Base-by-base conservation (phyloP, 2,113 vertebrate genomes). In the Carettochelys insculpta region DNA sequence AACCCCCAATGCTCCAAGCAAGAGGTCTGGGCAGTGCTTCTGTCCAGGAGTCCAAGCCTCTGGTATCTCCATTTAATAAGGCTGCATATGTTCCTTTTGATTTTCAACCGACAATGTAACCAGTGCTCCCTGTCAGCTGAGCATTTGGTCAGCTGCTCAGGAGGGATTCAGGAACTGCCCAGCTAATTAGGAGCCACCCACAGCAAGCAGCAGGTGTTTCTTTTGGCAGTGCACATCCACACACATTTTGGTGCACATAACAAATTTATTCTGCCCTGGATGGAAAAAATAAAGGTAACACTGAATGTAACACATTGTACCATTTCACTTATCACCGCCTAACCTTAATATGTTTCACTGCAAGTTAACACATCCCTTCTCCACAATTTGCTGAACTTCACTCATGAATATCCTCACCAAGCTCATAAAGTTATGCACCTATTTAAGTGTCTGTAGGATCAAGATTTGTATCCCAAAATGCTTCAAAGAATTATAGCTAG, bases 371-470 rank as follows among this genome's bases (percentile, higher is more conserved):
- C 13, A 61, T 61, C 29, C 31, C 14, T 61, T 31, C 58, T 61
- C 58, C 58, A 34, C 58, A 61, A 17, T 13, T 12, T 34, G 31
- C 58, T 34, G 14, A 61, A 61, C 29, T 61, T 41, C 22, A 73
- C 27, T 48, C 1, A 0, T 4, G 56, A 90, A 68, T 73, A 50
- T 73, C 77, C 0, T 3, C 22, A 82, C 45, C n/a, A 61, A 89
- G 53, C 51, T 79, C 50, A 47, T 75, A 88, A 88, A 85, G 0
- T 3, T 83, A 24, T 22, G 83, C 78, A 47, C 43, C 54, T 58
- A 53, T 91, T 77, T 88, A 91, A 90, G 88, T 58, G 79, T 50
- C 50, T 80, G n/a, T 31, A 86, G 43, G 81, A 22, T 83, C 86
- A 81, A 77, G 50, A 76, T 54, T 1, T 2, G 89, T 90, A 87